Conservation (phyloP, 2,888 invertebrate genomes). For the Margaritifera margaritifera region DNA sequence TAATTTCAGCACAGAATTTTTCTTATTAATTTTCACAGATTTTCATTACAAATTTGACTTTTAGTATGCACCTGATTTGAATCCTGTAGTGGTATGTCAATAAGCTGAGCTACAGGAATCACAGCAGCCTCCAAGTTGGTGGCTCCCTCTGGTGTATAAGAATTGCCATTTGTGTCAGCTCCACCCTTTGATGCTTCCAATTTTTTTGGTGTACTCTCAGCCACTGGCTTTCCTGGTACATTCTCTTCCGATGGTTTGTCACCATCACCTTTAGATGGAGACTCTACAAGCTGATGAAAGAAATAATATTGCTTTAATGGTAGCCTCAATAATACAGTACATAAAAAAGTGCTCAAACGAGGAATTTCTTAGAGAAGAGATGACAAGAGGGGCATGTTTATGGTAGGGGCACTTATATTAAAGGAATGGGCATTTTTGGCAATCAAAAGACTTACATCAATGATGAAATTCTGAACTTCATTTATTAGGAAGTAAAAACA, state of each 20-base stretch:
- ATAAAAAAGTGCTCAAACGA: not conserved
- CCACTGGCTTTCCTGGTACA: conserved; percentile 40
- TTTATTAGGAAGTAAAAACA: too few species aligned
- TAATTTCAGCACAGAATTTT: too few species aligned
- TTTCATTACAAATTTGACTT: not conserved
- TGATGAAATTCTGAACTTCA: too few species aligned
- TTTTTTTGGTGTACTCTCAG: conserved; percentile 59
- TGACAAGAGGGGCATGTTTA: too few species aligned
- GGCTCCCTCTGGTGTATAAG: conserved; percentile 14
- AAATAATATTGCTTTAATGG: conserved; percentile 8
- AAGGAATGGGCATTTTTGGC: too few species aligned
- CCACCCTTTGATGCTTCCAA: conserved; percentile 1
- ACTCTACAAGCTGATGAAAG: conserved; percentile 20
- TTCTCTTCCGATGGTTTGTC: conserved; percentile 26
- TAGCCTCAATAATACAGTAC: conserved; percentile 13
- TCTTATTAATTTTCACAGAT: not conserved
- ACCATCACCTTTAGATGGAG: conserved; percentile 11
- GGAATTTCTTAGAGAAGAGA: too few species aligned
- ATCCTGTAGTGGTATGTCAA: conserved; percentile 60
- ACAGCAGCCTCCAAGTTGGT: conserved; percentile 15
- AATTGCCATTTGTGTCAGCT: conserved; percentile 15
- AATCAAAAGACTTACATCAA: too few species aligned
- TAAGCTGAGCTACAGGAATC: conserved; percentile 55
- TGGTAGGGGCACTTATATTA: too few species aligned
- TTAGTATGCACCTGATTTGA: conserved; percentile 30